Percentiles rank a stretch among this genome's conserved stretches.
These are phyloP conservation scores for Rana temporaria DNA, from an alignment of 2,113 vertebrate genomes.

Conservation along the genomic window DNA sequence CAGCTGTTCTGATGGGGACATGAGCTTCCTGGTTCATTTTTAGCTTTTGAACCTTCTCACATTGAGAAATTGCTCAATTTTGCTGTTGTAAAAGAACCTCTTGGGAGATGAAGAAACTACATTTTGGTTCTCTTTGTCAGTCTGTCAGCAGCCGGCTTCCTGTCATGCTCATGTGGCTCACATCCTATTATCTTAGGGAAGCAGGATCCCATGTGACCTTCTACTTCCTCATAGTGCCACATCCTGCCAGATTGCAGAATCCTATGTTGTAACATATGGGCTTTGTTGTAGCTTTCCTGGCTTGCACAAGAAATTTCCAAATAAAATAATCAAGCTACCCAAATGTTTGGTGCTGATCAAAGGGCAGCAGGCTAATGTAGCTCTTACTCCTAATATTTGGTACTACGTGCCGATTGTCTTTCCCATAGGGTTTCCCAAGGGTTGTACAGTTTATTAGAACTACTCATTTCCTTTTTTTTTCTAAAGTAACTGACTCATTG, in stretches of 20 bases:
- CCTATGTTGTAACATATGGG: constrained; percentile 1
- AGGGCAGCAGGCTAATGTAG: no score
- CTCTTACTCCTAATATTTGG: no score
- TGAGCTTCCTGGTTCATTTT: background rate
- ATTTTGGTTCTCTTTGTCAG: background rate
- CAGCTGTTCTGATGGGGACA: background rate
- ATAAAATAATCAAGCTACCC: no score
- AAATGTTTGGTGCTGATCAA: no score
- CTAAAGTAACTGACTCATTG: no score
- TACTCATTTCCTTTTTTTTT: no score
- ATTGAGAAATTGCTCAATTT: background rate
- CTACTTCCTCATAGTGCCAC: constrained; percentile 28
- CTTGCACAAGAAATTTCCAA: no score
- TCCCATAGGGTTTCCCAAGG: no score
- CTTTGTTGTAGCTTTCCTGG: background rate
- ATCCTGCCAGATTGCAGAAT: constrained; percentile 38
- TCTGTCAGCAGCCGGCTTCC: constrained; percentile 25
- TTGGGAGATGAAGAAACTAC: constrained; percentile 38
- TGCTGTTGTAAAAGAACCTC: background rate
- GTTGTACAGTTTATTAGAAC: no score
- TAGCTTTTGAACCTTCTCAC: background rate
- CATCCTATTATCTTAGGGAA: constrained; percentile 40
- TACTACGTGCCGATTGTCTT: no score
- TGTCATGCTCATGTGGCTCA: constrained; percentile 7
- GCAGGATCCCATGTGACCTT: constrained; percentile 33